Evolutionary conservation across 2,113 vertebrate species (phyloP), one percentile per base, ranked within the genome.

Genomic region (Crocuta crocuta): DNA sequence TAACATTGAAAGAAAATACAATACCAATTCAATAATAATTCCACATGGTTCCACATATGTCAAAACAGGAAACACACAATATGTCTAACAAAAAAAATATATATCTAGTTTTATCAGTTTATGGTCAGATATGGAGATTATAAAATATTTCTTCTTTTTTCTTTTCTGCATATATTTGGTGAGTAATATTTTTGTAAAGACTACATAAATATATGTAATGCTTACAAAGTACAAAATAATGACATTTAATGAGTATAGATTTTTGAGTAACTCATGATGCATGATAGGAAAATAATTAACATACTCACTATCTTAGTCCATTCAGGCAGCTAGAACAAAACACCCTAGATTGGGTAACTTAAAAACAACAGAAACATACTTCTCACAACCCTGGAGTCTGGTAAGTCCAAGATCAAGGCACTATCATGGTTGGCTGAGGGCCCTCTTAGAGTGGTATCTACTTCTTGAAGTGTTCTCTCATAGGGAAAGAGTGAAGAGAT

Each of bases 211-310:
- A n/a, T 3, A 58, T n/a, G 9, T 45, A 73, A 80, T 43, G 9
- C n/a, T 89, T 31, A 50, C 16, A 90, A 93, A 76, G 85, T 31
- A 50, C 12, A 93, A 86, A 89, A 35, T 86, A 95, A 24, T 48
- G 16, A 13, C 17, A 17, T 35, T 13, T 48, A 81, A 74, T 65
- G 4, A 88, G 50, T 71, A 65, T 9, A 65, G 53, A 2, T 21
- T 78, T 87, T 21, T 21, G 73, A 83, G 5, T 24, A 88, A 48
- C 13, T 87, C 82, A 31, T 1, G 7, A 71, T 33, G 1, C 6
- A 39, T 48, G 10, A 43, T 21, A 10, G 35, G 78, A 86, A 87
- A 53, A 58, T 31, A 63, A 16, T 66, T 86, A 53, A 58, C 23
- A 81, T 55, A 21, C 24, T 28, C 55, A 21, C 4, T 82, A 4